A percentile compares a stretch with the other conserved stretches of the same genome.
Conservation (phyloP, 2,113 vertebrate species). For the Hyperopisus bebe region DNA sequence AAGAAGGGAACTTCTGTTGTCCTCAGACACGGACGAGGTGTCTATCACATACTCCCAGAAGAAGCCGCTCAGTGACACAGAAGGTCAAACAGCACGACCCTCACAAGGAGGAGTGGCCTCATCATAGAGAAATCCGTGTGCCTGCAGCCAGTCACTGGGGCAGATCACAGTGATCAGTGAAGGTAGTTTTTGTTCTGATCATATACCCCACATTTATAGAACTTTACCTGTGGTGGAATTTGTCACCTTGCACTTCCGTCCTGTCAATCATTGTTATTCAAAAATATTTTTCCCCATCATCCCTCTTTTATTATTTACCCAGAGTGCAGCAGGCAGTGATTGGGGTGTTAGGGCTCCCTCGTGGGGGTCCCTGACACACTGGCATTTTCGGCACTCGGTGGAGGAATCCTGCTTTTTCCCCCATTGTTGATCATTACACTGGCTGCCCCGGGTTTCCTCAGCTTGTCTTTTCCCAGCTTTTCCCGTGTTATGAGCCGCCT, state of each 20-base stretch:
- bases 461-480: background rate
- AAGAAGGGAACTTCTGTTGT: background rate
- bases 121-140: background rate
- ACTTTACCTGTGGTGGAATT: background rate
- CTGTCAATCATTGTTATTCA: background rate
- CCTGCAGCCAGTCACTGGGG: background rate
- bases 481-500: background rate
- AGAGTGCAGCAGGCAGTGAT: background rate
- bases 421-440: background rate
- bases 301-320: background rate
- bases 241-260: background rate
- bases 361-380: background rate
- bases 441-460: background rate
- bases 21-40: background rate
- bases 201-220: background rate
- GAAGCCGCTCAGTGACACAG: background rate
- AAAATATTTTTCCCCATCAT: background rate
- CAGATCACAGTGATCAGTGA: background rate
- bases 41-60: background rate
- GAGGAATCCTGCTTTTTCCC: background rate
- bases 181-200: background rate
- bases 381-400: too few species aligned
- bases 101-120: background rate
- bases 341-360: background rate
- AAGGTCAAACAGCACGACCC: background rate